Evolutionary conservation across 1,140 invertebrate genomes (phyloP), one percentile per base, ranked within the genome.

Genomic region (Philopotamus ludificatus): DNA sequence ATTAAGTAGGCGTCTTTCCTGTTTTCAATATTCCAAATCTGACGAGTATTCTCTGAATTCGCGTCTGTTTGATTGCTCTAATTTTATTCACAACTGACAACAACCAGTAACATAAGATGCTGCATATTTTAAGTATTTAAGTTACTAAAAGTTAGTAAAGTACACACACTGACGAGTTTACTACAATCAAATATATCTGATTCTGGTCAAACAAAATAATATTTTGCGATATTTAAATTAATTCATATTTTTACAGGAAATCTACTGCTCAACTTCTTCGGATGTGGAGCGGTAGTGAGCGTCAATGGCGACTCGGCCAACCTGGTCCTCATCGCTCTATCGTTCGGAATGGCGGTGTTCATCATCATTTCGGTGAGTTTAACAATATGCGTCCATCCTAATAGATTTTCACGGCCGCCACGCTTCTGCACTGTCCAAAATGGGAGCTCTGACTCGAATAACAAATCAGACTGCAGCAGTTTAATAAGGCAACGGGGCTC

Each of bases 341-440:
- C 91, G 2, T 97, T 97, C 75, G 95, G 95, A 62, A 80, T 97
- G 39, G 82, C 86, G 0, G 89, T 97, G 41, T 94, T 91, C 68
- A 88, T 89, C 55, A 83, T 86, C 61, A 87, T 91, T 21, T 90
- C 89, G 77, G 87, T 89, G 78, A 78, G 80, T 77, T 34, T 34
- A 23, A 7, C 28, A 34, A 61, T 26, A 22, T n/a, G n/a, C n/a
- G 28, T 12, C 12, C 28, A 34, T 34, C 28, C 28, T 7, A 12
- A 34, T 34, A 12, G 28, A 34, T 34, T 34, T 4, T 34, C 28
- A 34, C 12, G 28, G 28, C 4, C 28, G 12, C 28, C 28, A 34
- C 28, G 28, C 28, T 34, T 34, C 4, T 7, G 12, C 12, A 34
- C 12, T 34, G 28, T 12, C 28, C 12, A 4, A 7, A 34, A 7